These are phyloP conservation scores for Sterna hirundo DNA, from an alignment of 2,113 vertebrate species.

Conservation along the genomic window DNA sequence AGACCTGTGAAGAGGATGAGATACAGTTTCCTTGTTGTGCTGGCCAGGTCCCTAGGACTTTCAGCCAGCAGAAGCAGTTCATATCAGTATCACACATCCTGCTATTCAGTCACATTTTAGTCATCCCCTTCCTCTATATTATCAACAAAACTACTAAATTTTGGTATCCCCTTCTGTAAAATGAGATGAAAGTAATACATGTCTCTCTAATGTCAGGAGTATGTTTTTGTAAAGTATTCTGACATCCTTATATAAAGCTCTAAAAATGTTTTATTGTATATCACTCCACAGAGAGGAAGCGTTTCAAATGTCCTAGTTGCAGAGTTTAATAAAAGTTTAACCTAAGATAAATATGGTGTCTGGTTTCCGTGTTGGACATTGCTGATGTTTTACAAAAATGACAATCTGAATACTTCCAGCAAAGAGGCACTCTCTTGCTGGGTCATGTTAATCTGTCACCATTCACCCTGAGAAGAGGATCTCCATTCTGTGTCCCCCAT, in stretches of 20 bases:
- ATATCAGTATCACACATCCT: not conserved
- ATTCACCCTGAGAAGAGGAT: not conserved
- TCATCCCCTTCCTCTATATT: not conserved
- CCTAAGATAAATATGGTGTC: not conserved
- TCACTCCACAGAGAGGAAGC: not conserved
- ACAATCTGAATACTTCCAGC: not conserved
- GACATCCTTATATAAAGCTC: not conserved
- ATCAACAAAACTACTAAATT: not conserved
- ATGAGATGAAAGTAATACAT: not conserved
- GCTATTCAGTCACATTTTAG: not conserved
- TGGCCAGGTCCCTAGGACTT: not conserved
- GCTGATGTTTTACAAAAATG: not conserved
- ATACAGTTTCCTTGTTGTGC: not conserved
- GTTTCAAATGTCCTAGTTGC: not conserved
- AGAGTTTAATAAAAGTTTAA: not conserved
- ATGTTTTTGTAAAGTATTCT: not conserved
- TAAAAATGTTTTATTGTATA: not conserved
- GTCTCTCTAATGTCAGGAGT: not conserved
- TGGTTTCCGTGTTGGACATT: not conserved
- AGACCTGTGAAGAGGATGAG: not conserved
- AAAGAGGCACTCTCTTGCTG: not conserved
- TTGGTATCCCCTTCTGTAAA: not conserved
- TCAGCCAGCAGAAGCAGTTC: not conserved
- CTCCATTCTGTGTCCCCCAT: not conserved
- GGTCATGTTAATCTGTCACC: not conserved